Evolutionary conservation across 2,113 vertebrate genomes (phyloP), one percentile per base, ranked within the genome.

Genomic region (Neolamprologus caudopunctatus): DNA sequence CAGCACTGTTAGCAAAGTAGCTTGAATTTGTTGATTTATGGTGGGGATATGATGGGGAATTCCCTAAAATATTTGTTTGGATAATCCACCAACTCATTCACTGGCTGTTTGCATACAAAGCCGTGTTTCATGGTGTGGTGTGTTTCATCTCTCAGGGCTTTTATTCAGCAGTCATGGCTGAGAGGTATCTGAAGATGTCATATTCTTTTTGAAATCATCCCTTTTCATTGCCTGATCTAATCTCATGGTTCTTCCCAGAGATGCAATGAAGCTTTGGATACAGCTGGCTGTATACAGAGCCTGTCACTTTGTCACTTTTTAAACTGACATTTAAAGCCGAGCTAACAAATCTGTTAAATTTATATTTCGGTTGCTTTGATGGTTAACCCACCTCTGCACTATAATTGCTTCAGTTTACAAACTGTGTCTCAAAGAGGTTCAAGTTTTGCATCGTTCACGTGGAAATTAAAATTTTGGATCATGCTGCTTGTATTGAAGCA

Each of bases 221-320:
- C 37, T 24, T 42, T 71, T 16, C n/a, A 42, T 73, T 24, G 66
- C 0, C 1, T 45, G 66, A 73, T 73, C 13, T 73, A 75, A 0
- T 75, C 42, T 75, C 5, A 28, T 47, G 68, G 40, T 26, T 45
- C 21, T 45, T 45, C 66, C 14, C 40, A 73, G 21, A 75, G 24
- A 50, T 75, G 71, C 47, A 47, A 28, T 75, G 14, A 75, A 73
- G 40, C 0, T 73, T 73, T 45, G 40, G 14, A 17, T 73, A 2
- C 21, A 45, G 5, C 19, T 9, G 11, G 63, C 0, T 14, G 5
- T 0, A 42, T 73, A 26, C 40, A 45, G 35, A 45, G 14, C 40
- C 40, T 73, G 13, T 45, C 21, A 40, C 63, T 13, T 66, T 0
- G n/a, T 21, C 10, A 58, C 55, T 58, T 9, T 58, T 58, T 16